Evolutionary conservation across 2,888 invertebrate species (phyloP), one percentile per base, ranked within the genome.

Genomic region (Gymnocheta viridis): DNA sequence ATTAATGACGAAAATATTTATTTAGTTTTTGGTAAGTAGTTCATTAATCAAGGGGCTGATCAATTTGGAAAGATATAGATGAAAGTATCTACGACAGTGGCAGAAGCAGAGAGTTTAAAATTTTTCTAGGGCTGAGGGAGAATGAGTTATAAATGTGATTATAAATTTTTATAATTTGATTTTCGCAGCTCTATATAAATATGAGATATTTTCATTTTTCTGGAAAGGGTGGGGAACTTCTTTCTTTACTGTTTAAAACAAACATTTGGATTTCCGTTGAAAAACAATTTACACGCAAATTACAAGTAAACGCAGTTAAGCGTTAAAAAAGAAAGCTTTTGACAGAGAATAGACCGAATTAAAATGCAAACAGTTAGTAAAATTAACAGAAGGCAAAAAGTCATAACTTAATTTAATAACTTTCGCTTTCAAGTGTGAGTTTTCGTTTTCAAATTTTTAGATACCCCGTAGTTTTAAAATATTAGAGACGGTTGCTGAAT

Each of bases 371-470:
- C 24, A 41, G 17, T n/a, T n/a, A 56, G 41, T 24, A 22, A 38
- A 29, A 9, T 54, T 54, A 35, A 32, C 32, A 35, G 7, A 14
- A 17, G 38, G 24, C 4, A 32, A 32, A 67, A 32, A 54, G 19
- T 74, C 17, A 47, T 47, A 56, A 47, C 32, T 47, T 27, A 29
- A 56, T 60, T 51, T 76, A 64, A 70, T 56, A 66, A 79, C 82
- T 82, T 82, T 82, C 79, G n/a, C 64, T 79, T 82, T 74, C 54
- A 70, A 32, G 29, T 79, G 78, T 51, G 74, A 79, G 66, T 67
- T 73, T 44, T 29, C 35, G 12, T 38, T 22, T 29, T 12, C 19
- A 66, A 62, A 5, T 19, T 12, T 47, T n/a, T 14, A 64, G 56
- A 64, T 19, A 58, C 41, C 22, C 38, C 47, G 24, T 74, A 32